These are phyloP conservation scores for Pteria penguin DNA, from an alignment of 2,888 invertebrate genomes.

Conservation along the genomic window DNA sequence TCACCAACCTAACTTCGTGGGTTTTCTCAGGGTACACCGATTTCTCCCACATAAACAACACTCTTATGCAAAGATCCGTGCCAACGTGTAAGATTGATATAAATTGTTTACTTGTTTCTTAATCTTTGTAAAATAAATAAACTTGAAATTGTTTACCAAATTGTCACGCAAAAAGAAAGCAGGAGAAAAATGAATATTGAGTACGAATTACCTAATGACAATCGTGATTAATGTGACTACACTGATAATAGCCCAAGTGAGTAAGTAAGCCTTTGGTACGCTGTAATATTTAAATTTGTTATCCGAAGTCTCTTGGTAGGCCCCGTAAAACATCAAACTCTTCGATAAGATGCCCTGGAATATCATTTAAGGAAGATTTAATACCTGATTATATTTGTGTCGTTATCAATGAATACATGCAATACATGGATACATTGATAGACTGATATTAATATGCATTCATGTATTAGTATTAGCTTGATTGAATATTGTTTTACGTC, in stretches of 20 bases:
- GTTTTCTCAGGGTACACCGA: too few relatives aligned
- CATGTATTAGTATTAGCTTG: too few relatives aligned
- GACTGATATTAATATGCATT: neutral
- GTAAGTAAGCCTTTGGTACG: constrained; percentile 64
- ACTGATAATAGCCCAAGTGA: constrained; percentile 63
- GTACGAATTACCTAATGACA: constrained; percentile 64
- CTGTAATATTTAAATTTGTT: constrained; percentile 44
- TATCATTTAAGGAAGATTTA: too few relatives aligned
- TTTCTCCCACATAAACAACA: too few relatives aligned
- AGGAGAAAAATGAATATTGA: neutral
- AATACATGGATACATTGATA: neutral
- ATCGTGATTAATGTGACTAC: constrained; percentile 61
- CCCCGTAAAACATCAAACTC: constrained; percentile 68
- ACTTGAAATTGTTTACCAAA: neutral
- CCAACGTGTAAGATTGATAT: too few relatives aligned
- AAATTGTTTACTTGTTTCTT: too few relatives aligned
- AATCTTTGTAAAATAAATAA: too few relatives aligned
- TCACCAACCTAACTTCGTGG: too few relatives aligned
- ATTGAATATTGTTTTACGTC: too few relatives aligned
- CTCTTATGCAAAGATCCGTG: too few relatives aligned
- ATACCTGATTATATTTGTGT: too few relatives aligned
- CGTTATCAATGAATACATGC: too few relatives aligned
- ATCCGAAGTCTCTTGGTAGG: constrained; percentile 53
- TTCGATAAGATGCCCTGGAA: constrained; percentile 63
- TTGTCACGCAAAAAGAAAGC: neutral